Conservation (phyloP, 2,113 vertebrate species). For the Ia io region DNA sequence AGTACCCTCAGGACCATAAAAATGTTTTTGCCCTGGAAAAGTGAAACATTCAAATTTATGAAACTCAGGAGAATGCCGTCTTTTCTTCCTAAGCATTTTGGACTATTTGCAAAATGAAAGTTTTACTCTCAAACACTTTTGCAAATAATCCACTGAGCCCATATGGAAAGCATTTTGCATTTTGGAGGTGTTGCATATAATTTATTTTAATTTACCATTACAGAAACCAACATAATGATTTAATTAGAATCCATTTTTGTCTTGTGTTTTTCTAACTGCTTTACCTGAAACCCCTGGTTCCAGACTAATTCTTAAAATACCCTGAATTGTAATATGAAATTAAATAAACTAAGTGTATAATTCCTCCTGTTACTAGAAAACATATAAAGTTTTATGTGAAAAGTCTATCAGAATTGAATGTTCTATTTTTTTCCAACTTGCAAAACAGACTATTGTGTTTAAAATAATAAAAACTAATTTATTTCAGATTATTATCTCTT, state of each 20-base stretch:
- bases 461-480: neutral
- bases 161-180: neutral
- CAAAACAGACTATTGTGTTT: constrained; percentile 5
- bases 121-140: neutral
- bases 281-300: neutral
- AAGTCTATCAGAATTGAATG: neutral
- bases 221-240: neutral
- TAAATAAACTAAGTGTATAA: neutral
- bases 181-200: neutral
- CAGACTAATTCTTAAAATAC: constrained; percentile 8
- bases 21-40: neutral
- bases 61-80: neutral
- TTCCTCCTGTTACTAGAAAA: neutral
- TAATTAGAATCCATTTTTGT: neutral
- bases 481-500: neutral
- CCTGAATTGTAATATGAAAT: neutral
- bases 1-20: neutral
- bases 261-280: neutral
- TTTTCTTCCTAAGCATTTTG: constrained; percentile 22
- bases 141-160: neutral
- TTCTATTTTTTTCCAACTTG: neutral
- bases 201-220: neutral
- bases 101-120: constrained; percentile 10
- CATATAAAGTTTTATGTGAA: neutral
- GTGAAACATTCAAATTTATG: neutral